Percentiles rank a stretch among this genome's conserved stretches.
Evolutionary conservation across 2,797 vertebrate genomes (phyloP).

Genomic region (Scyliorhinus canicula): DNA sequence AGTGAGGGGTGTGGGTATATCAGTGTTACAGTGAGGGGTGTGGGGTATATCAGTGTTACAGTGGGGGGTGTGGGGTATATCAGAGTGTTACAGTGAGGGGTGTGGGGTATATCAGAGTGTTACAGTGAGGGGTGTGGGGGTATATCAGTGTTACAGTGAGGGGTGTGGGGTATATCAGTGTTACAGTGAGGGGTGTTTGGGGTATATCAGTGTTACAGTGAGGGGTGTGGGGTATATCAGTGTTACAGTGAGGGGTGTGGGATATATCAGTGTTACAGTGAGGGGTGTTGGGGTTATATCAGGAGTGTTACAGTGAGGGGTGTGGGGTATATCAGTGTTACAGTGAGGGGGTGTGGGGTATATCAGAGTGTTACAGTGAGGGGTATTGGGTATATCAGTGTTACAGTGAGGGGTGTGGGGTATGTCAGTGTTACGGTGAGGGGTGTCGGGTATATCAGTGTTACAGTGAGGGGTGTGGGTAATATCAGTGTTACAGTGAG

Average conservation of each 20-base stretch:
- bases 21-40: background rate
- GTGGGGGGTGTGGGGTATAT: background rate
- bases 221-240: background rate
- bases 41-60: background rate
- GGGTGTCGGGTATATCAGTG: background rate
- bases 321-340: slow-evolving; percentile 41
- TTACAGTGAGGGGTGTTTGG: background rate
- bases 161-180: background rate
- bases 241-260: background rate
- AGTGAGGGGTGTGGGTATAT: background rate
- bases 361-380: background rate
- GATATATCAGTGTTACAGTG: background rate
- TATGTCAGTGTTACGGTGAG: background rate
- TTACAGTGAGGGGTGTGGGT: background rate
- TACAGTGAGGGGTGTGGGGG: background rate
- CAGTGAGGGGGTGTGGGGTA: background rate
- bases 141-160: background rate
- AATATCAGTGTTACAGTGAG: background rate
- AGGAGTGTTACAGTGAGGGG: slow-evolving; percentile 43
- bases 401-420: background rate
- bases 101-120: background rate
- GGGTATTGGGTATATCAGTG: background rate
- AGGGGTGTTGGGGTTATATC: background rate
- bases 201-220: background rate
- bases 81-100: background rate